Base-by-base conservation (phyloP, 2,113 vertebrate species). In the Procavia capensis region DNA sequence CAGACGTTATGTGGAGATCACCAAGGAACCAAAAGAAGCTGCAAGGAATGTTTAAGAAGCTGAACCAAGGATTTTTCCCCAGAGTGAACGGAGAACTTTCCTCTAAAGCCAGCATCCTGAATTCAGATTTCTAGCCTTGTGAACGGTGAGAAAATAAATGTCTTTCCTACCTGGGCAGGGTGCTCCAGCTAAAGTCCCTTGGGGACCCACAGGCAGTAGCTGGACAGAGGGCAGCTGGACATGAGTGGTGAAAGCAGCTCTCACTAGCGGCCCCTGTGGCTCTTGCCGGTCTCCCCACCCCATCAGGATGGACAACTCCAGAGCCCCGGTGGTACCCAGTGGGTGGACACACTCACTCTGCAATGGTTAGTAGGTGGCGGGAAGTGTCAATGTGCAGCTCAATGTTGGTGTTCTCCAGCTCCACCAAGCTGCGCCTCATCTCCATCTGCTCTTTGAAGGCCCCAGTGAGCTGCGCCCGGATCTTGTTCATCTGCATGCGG, bases 391-490 rank as follows among this genome's bases (percentile, higher is more conserved):
- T 0, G 0, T 97, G 98, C 76, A 98, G 97, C 93, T 98, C 98
- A 0, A 6, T 76, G 93, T 82, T 97, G 81, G 97, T 92, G n/a
- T 97, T 98, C 92, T 98, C 97, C 88, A 99, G 97, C 93, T 98
- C 97, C 96, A 98, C 92, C 66, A 98, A 98, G 81, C 98, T 98
- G 93, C 9, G 96, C 0, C 36, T 1, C 95, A 97, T 97, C 93
- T 98, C 98, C 93, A 63, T 97, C 68, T 98, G 95, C 94, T 98
- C 98, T 78, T 89, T 89, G 96, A 98, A 98, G 61, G 97, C 97
- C 22, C 92, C 25, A 0, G 97, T 54, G 75, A 98, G 96, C 93
- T 98, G 98, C 0, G 75, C 97, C 66, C 54, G 13, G 93, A 98
- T 91, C 57, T 92, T 95, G 59, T 68, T 93, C 95, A 95, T 97